Percentiles rank a stretch among this genome's conserved stretches.
phyloP scores from a whole-genome alignment of 2,888 invertebrate species.

The Drosophila meridionalis region DNA sequence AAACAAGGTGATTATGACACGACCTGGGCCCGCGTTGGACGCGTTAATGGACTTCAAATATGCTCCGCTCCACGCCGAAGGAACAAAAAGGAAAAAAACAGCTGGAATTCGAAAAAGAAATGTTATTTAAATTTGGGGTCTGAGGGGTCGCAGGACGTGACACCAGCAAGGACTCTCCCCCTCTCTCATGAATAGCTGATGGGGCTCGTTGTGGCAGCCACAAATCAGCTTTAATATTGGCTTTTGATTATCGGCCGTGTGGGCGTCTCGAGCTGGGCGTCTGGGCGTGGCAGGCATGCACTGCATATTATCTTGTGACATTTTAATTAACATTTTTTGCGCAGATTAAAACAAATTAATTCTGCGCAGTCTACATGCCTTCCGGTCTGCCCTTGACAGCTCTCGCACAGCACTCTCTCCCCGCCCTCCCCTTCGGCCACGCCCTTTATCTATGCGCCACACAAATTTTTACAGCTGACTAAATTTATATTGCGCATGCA shows the following conservation, averaged over 20 bases:
- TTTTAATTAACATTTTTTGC: conserved; percentile 69
- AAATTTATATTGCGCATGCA: conserved; percentile 69
- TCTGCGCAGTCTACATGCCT: conserved; percentile 38
- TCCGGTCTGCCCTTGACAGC: conserved; percentile 30
- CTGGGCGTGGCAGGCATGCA: neutral
- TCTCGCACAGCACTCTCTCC: neutral
- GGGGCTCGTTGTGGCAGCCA: conserved; percentile 25
- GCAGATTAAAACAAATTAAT: conserved; percentile 42
- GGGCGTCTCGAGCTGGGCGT: neutral
- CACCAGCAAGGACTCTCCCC: conserved; percentile 38
- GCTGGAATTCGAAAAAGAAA: conserved; percentile 17
- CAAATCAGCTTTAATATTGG: conserved; percentile 70
- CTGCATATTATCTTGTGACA: conserved; percentile 42
- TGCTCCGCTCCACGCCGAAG: conserved; percentile 26
- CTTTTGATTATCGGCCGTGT: conserved; percentile 65
- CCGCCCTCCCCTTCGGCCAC: neutral
- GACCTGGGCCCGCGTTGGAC: conserved; percentile 57
- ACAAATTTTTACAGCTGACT: conserved; percentile 65
- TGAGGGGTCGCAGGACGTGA: conserved; percentile 61
- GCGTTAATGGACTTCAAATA: conserved; percentile 70
- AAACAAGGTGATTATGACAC: conserved; percentile 77
- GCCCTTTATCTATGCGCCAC: conserved; percentile 19
- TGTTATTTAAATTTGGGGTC: conserved; percentile 65
- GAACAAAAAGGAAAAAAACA: conserved; percentile 5
- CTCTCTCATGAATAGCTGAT: conserved; percentile 71